Base-by-base conservation (phyloP, 1,140 invertebrate species). In the Drosophila paulistorum region DNA sequence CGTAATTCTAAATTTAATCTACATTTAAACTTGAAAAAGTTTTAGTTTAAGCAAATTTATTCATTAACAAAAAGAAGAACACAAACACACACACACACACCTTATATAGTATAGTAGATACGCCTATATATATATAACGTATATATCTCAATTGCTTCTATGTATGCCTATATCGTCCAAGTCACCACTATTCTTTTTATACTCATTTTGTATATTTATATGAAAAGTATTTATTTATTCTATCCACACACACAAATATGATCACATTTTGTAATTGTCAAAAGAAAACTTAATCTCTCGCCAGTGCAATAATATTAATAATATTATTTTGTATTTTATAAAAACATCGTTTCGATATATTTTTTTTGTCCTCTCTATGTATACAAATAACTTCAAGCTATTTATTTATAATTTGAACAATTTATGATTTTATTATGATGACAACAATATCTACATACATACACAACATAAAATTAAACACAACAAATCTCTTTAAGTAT, bases 401-500 rank as follows among this genome's bases (percentile, higher is more conserved):
- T 73, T 85, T 77, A 85, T 87, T 81, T 79, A 60, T 75, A 76
- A 76, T 70, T 59, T 39, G 13, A 77, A 62, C 37, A 60, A 68
- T 69, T 76, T 60, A 35, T 51, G 48, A 45, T 68, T 74, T 73
- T 68, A 74, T 69, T 45, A 66, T 41, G 69, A 75, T 70, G 42
- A 67, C 41, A 41, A 45, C 69, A 73, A 73, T 55, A 73, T 55
- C 58, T 74, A 81, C 82, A 65, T 82, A 71, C 42, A 65, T 64
- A 58, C 48, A 55, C 76, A 79, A 68, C 64, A 57, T 62, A 17
- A 17, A 17, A 17, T 17, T 17, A 17, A 17, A 1, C 17, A 17
- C 61, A 67, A 48, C 65, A 87, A 71, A 71, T 89, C 81, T 89
- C 81, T 79, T 89, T 89, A 89, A 90, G 84, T 89, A 89, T 89